These are phyloP conservation scores for Prosapia bicincta DNA, from an alignment of 2,888 invertebrate species.

Conservation along the genomic window DNA sequence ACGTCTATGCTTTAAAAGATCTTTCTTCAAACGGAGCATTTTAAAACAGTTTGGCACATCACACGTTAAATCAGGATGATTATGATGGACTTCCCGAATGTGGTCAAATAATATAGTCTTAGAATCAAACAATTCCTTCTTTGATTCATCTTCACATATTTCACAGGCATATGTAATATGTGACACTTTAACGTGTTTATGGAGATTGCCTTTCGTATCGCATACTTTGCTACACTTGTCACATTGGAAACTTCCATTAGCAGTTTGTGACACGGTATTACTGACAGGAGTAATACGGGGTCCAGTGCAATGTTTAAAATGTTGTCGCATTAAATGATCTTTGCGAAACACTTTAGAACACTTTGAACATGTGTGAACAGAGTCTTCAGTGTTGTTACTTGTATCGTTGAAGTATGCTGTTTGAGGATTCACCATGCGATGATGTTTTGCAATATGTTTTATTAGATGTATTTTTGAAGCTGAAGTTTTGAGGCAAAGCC, in stretches of 20 bases:
- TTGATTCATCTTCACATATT: constrained; percentile 53
- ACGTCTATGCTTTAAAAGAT: constrained; percentile 51
- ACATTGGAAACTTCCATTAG: constrained; percentile 46
- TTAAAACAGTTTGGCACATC: constrained; percentile 50
- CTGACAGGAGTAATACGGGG: constrained; percentile 41
- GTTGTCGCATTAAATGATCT: constrained; percentile 53
- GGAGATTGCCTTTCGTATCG: constrained; percentile 50
- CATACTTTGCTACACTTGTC: constrained; percentile 56
- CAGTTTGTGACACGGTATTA: constrained; percentile 32
- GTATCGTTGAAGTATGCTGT: constrained; percentile 10
- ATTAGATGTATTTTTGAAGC: constrained; percentile 56
- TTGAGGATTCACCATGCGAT: constrained; percentile 21
- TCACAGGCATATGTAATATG: constrained; percentile 58
- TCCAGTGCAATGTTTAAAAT: constrained; percentile 54
- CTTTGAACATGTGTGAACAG: constrained; percentile 53
- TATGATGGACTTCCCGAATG: constrained; percentile 49
- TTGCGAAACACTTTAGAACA: constrained; percentile 56
- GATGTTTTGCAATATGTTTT: constrained; percentile 49
- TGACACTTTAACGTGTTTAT: constrained; percentile 51
- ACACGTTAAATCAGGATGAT: constrained; percentile 53
- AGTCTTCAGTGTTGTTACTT: constrained; percentile 44
- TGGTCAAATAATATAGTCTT: constrained; percentile 57
- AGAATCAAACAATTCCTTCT: constrained; percentile 55
- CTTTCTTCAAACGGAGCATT: constrained; percentile 52
- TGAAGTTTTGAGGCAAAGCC: constrained; percentile 55